Evolutionary conservation across 2,888 invertebrate species (phyloP).

Genomic region (Ypsolopha scabrella): DNA sequence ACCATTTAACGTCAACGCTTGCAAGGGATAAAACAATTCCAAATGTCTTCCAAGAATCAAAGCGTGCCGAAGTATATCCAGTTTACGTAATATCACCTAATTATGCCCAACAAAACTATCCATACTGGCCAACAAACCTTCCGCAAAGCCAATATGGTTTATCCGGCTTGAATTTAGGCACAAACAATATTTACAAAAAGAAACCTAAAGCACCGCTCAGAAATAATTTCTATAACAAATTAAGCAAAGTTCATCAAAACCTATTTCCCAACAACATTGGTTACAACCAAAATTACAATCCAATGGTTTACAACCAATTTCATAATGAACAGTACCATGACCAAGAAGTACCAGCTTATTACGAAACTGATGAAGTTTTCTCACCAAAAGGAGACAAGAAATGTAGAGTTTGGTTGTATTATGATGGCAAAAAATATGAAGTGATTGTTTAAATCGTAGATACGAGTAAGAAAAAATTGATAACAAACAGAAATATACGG

Average conservation of each 20-base stretch:
- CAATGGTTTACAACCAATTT: background rate
- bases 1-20: no score
- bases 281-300: background rate
- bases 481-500: no score
- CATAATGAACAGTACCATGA: background rate
- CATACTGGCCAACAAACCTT: conserved; percentile 5
- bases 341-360: conserved; percentile 17
- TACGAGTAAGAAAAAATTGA: no score
- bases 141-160: background rate
- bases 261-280: no score
- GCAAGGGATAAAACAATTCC: no score
- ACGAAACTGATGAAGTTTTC: conserved; percentile 24
- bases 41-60: background rate
- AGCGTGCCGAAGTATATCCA: background rate
- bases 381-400: conserved; percentile 26
- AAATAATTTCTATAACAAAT: background rate
- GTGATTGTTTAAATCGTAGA: conserved; percentile 17
- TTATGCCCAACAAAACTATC: conserved; percentile 4
- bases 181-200: background rate
- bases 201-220: background rate
- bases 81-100: background rate
- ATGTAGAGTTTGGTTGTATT: conserved; percentile 45
- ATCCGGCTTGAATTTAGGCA: background rate
- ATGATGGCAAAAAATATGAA: conserved; percentile 46
- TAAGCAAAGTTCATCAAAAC: background rate